Evolutionary conservation across 1,140 invertebrate genomes (phyloP).

Genomic region (Maniola jurtina): DNA sequence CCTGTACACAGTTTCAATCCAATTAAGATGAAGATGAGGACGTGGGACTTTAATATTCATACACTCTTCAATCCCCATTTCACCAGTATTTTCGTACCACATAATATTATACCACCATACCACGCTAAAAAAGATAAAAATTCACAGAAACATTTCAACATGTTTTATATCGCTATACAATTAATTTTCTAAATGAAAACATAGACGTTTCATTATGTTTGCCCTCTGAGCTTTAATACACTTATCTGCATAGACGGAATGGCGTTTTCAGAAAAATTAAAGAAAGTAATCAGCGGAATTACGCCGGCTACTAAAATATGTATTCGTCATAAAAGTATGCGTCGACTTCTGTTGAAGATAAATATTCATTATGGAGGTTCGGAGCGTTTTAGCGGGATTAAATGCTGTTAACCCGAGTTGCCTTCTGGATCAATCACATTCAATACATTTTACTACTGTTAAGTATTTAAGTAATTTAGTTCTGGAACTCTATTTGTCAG

Average conservation of each 20-base stretch:
- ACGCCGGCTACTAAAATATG: constrained; percentile 76
- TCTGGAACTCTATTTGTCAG: neutral
- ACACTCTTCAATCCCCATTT: no score
- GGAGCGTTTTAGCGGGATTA: constrained; percentile 77
- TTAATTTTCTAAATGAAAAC: constrained; percentile 45
- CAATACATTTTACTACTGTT: constrained; percentile 10
- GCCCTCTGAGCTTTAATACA: constrained; percentile 70
- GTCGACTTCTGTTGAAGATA: constrained; percentile 69
- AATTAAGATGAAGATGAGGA: no score
- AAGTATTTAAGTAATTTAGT: constrained; percentile 3
- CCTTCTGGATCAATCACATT: constrained; percentile 66
- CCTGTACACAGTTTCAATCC: no score
- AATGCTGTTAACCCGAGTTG: constrained; percentile 69
- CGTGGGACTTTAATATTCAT: no score
- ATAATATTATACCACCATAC: no score
- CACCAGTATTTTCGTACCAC: no score
- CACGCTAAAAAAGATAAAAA: no score
- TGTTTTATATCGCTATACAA: constrained; percentile 24
- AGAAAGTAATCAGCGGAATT: constrained; percentile 76
- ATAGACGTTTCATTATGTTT: constrained; percentile 61
- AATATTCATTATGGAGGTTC: constrained; percentile 78
- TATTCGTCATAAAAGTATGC: constrained; percentile 76
- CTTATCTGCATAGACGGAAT: constrained; percentile 55
- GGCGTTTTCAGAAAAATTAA: constrained; percentile 72
- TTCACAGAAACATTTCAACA: neutral